Percentiles rank a stretch among this genome's conserved stretches.
Conservation (phyloP, 2,113 vertebrate genomes). For the Delphinapterus leucas region DNA sequence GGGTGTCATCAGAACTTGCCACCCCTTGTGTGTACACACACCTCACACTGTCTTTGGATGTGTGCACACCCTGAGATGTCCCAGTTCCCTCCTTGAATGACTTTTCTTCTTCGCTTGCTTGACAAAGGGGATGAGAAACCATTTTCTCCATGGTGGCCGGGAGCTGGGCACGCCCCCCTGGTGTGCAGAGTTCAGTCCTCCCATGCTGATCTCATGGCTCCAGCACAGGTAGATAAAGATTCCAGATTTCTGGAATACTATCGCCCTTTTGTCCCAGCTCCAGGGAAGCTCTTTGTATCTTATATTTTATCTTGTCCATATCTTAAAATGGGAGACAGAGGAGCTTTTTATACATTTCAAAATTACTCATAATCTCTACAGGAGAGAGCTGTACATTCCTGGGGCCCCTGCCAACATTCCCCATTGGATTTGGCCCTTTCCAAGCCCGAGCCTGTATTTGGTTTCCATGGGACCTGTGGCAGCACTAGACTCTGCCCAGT, state of each 20-base stretch:
- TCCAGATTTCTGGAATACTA: background rate
- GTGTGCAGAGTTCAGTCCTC: background rate
- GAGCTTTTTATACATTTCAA: constrained; percentile 46
- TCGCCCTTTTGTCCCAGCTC: background rate
- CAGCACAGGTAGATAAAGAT: background rate
- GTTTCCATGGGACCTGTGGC: constrained; percentile 61
- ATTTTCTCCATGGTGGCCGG: background rate
- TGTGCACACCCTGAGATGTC: background rate
- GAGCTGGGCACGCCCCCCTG: background rate
- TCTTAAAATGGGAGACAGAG: constrained; percentile 14
- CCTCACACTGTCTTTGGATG: background rate
- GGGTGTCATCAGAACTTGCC: background rate
- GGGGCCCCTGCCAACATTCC: constrained; percentile 70
- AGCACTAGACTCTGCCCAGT: background rate
- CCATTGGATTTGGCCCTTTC: constrained; percentile 65
- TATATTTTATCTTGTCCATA: background rate
- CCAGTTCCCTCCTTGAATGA: background rate
- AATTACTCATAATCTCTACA: constrained; percentile 49
- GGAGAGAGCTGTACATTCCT: constrained; percentile 48
- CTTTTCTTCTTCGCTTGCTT: background rate
- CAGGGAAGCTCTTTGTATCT: background rate
- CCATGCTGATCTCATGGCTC: background rate
- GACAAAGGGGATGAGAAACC: background rate
- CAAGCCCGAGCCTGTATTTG: constrained; percentile 41
- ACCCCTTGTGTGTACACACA: background rate